Base-by-base conservation (phyloP, 2,888 invertebrate genomes). In the Bombyx huttoni region DNA sequence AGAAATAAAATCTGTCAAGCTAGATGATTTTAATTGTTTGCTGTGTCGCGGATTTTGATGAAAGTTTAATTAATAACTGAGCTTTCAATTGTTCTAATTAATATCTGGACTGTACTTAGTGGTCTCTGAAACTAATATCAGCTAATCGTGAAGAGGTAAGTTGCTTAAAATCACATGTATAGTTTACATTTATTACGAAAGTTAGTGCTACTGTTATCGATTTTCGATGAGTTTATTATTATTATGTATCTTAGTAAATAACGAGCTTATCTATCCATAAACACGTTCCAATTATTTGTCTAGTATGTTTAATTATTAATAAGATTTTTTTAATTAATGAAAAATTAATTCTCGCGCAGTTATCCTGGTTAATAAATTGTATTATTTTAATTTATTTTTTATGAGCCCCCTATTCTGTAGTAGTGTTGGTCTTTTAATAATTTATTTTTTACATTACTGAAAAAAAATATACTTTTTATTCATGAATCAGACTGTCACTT, bases 61-160 rank as follows among this genome's bases (percentile, higher is more conserved):
- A 56, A 65, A 74, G 2, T 24, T 24, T 24, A 24, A 24, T 24
- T 24, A 24, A 24, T 24, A 24, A 3, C 24, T 24, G 24, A 24
- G 24, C 24, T 24, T 24, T 24, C 24, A 24, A 24, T 3, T 3
- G 24, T 24, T 24, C 24, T 24, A 24, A 24, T 24, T 24, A 24
- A 24, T 24, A 3, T 24, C 52, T 59, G 49, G 46, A 45, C 53
- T 58, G 51, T 51, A 40, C 3, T 12, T 10, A 49, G 57, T 61
- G 64, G 58, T 54, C 62, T 56, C 46, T 53, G 60, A 58, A 55
- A 59, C 51, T 51, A 53, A 49, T 45, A 52, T 53, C 58, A 51
- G 59, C 51, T 49, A 50, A 35, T 58, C 65, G 59, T 65, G 62
- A 60, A 68, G 68, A 64, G 75, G 76, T 76, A 70, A 75, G 75